A percentile compares a stretch with the other conserved stretches of the same genome.
Evolutionary conservation across 2,888 invertebrate genomes (phyloP).

Genomic region (Mycalesis mineus): DNA sequence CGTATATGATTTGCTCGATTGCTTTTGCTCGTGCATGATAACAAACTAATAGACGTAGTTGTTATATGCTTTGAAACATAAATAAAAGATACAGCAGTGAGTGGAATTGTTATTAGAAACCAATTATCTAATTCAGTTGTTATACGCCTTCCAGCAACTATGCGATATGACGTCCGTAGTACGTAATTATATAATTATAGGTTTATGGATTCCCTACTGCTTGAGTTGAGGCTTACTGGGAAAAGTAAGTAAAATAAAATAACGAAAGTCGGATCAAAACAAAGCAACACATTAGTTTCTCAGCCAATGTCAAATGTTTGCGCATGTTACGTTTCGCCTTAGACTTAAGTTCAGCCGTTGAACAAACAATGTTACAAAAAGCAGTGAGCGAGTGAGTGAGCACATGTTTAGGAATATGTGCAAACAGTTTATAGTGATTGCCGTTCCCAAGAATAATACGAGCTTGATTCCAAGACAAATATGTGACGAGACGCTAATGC

Average conservation of each 20-base stretch:
- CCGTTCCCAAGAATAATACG: conserved; percentile 50
- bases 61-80: conserved; percentile 48
- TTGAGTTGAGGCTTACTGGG: too few relatives aligned
- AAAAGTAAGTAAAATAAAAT: neutral
- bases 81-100: conserved; percentile 39
- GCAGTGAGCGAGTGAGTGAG: conserved; percentile 32
- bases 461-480: conserved; percentile 64
- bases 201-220: too few relatives aligned
- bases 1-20: conserved; percentile 60
- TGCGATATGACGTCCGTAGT: neutral
- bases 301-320: conserved; percentile 28
- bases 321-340: conserved; percentile 28
- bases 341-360: conserved; percentile 30
- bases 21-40: conserved; percentile 51
- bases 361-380: conserved; percentile 33
- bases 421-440: conserved; percentile 61
- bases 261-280: neutral
- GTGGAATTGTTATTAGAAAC: conserved; percentile 52
- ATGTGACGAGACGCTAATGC: conserved; percentile 62
- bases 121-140: conserved; percentile 48
- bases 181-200: neutral
- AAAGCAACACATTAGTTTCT: conserved; percentile 14
- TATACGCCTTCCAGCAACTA: conserved; percentile 6
- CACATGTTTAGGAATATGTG: conserved; percentile 36
- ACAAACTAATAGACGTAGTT: conserved; percentile 55